These are phyloP conservation scores for Drosophila varians DNA, from an alignment of 1,140 invertebrate species.

Conservation along the genomic window DNA sequence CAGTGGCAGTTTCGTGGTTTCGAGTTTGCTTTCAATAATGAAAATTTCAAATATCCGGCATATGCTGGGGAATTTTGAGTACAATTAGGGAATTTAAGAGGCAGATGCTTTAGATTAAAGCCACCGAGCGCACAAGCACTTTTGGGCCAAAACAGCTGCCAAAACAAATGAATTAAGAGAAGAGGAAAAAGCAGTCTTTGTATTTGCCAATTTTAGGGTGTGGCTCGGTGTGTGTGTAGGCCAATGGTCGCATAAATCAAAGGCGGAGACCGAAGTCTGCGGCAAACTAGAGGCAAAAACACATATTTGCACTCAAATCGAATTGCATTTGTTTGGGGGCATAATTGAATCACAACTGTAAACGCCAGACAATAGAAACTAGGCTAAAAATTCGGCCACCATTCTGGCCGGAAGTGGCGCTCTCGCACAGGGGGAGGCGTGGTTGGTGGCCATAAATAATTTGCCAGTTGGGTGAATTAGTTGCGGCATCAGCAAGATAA, in stretches of 20 bases:
- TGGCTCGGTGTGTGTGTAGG: constrained; percentile 28
- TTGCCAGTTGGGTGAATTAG: constrained; percentile 55
- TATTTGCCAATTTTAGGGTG: background rate
- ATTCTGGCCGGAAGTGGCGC: constrained; percentile 54
- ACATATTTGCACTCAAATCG: constrained; percentile 81
- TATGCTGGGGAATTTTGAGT: background rate
- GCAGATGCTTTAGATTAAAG: constrained; percentile 8
- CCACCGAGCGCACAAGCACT: constrained; percentile 5
- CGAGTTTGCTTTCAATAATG: background rate
- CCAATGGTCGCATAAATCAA: constrained; percentile 60
- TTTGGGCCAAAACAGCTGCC: constrained; percentile 21
- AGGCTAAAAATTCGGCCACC: constrained; percentile 44
- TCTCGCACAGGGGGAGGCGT: background rate
- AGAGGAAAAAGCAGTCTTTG: background rate
- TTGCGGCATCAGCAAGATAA: constrained; percentile 66
- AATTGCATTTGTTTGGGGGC: constrained; percentile 62
- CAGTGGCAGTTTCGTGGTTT: constrained; percentile 12
- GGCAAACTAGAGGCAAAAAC: constrained; percentile 38
- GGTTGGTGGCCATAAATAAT: constrained; percentile 49
- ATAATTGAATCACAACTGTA: constrained; percentile 70
- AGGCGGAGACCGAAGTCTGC: constrained; percentile 23
- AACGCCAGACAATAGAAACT: constrained; percentile 30
- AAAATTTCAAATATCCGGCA: background rate
- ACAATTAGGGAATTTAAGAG: background rate
- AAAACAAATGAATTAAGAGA: constrained; percentile 26